Evolutionary conservation across 2,888 invertebrate species (phyloP).

Genomic region (Argyresthia albistria): DNA sequence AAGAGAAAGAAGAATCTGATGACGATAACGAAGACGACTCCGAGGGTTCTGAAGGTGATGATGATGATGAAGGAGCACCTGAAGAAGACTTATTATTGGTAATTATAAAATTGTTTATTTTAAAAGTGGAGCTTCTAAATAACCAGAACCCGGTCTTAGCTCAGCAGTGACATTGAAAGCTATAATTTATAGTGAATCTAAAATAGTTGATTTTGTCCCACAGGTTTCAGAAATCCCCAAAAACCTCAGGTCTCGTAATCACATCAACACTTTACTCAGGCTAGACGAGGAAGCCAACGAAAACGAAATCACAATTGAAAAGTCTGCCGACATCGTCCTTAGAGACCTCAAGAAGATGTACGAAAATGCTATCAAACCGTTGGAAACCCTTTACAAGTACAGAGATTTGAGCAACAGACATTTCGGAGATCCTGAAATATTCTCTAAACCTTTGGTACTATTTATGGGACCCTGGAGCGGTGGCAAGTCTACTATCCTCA

Average conservation of each 20-base stretch:
- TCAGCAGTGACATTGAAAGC: no score
- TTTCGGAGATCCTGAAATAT: slow-evolving; percentile 95
- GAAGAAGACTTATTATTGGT: slow-evolving; percentile 77
- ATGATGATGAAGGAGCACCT: slow-evolving; percentile 65
- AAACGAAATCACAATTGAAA: slow-evolving; percentile 79
- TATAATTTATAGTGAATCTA: no score
- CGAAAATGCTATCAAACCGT: slow-evolving; percentile 89
- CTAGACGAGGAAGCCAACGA: slow-evolving; percentile 83
- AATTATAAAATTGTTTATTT: slow-evolving; percentile 17
- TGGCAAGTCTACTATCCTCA: slow-evolving; percentile 94
- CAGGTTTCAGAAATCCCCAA: slow-evolving; percentile 83
- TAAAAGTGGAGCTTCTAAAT: no score
- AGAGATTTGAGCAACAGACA: slow-evolving; percentile 92
- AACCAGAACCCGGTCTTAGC: no score
- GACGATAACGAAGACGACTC: slow-evolving; percentile 19
- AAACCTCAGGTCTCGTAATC: slow-evolving; percentile 83
- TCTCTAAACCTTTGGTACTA: slow-evolving; percentile 91
- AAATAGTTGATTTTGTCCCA: slow-evolving; percentile 21
- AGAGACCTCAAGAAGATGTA: slow-evolving; percentile 89
- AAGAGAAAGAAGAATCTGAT: slow-evolving; percentile 25
- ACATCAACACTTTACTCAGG: slow-evolving; percentile 85
- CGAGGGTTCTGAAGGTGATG: slow-evolving; percentile 24
- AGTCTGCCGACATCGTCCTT: slow-evolving; percentile 83
- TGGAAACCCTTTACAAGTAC: slow-evolving; percentile 93
- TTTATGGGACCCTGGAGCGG: slow-evolving; percentile 98